Evolutionary conservation across 2,888 invertebrate species (phyloP).

Genomic region (Ephialtes manifestator): DNA sequence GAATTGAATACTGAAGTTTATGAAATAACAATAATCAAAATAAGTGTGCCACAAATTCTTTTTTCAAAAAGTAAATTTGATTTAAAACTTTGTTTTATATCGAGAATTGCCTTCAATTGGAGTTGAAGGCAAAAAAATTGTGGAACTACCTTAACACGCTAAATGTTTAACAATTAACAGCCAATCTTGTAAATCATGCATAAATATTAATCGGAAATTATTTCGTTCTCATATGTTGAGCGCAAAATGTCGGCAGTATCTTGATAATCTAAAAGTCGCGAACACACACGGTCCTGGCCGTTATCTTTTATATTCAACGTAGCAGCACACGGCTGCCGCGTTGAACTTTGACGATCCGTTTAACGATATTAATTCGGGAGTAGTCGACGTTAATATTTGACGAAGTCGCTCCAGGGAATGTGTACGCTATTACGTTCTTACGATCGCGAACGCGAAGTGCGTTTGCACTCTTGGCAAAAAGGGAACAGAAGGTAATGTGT

Average conservation of each 20-base stretch:
- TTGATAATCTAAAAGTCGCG: not conserved
- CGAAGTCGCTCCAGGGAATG: slow-evolving; percentile 71
- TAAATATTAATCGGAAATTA: not conserved
- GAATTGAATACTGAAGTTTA: no score
- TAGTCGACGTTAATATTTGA: slow-evolving; percentile 78
- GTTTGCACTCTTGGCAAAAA: slow-evolving; percentile 57
- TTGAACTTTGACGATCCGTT: slow-evolving; percentile 67
- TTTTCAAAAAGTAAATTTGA: no score
- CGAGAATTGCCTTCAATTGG: no score
- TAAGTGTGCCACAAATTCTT: no score
- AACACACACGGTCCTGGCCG: slow-evolving; percentile 14
- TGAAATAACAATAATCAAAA: no score
- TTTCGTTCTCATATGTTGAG: not conserved
- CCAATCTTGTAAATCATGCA: not conserved
- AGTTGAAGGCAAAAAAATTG: no score
- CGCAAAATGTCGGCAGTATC: not conserved
- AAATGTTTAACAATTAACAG: no score
- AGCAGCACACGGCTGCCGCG: slow-evolving; percentile 18
- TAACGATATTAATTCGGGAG: slow-evolving; percentile 81
- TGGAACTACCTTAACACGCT: no score
- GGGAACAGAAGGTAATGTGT: slow-evolving; percentile 9
- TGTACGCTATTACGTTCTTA: slow-evolving; percentile 78
- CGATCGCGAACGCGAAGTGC: slow-evolving; percentile 50
- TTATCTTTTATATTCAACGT: slow-evolving; percentile 40
- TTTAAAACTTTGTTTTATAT: no score